These are phyloP conservation scores for Theodoxus fluviatilis DNA, from an alignment of 2,888 invertebrate genomes.

Conservation along the genomic window DNA sequence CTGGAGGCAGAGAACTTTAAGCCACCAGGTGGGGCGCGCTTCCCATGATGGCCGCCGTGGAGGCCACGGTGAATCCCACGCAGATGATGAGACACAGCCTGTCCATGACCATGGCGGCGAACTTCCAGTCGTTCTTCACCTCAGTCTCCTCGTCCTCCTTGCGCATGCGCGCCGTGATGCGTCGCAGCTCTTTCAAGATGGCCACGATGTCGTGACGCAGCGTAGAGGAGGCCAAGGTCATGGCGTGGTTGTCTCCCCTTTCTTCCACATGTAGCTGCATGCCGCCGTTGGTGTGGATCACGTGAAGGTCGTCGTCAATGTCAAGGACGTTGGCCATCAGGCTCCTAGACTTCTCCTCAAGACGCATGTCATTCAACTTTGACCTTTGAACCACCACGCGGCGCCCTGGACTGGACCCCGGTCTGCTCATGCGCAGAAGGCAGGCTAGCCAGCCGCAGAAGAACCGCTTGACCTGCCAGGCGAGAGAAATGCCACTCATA, in stretches of 20 bases:
- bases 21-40: conserved; percentile 59
- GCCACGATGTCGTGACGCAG: conserved; percentile 81
- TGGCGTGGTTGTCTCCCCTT: too few species aligned
- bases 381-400: conserved; percentile 89
- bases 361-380: conserved; percentile 83
- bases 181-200: conserved; percentile 92
- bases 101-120: conserved; percentile 98
- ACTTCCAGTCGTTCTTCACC: conserved; percentile 96
- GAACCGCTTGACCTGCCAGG: conserved; percentile 90
- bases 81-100: conserved; percentile 95
- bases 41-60: conserved; percentile 68
- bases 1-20: too few species aligned
- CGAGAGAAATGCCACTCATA: too few species aligned
- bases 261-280: conserved; percentile 34
- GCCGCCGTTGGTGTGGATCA: conserved; percentile 39
- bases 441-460: conserved; percentile 98
- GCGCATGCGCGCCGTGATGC: conserved; percentile 91
- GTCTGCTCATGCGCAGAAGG: conserved; percentile 93
- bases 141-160: conserved; percentile 93
- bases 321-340: conserved; percentile 95
- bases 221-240: conserved; percentile 27
- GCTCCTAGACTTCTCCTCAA: conserved; percentile 92
- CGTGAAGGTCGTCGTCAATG: conserved; percentile 86
- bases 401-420: conserved; percentile 75
- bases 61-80: conserved; percentile 77